Conservation (phyloP, 2,888 invertebrate species). For the Dasypolia templi region DNA sequence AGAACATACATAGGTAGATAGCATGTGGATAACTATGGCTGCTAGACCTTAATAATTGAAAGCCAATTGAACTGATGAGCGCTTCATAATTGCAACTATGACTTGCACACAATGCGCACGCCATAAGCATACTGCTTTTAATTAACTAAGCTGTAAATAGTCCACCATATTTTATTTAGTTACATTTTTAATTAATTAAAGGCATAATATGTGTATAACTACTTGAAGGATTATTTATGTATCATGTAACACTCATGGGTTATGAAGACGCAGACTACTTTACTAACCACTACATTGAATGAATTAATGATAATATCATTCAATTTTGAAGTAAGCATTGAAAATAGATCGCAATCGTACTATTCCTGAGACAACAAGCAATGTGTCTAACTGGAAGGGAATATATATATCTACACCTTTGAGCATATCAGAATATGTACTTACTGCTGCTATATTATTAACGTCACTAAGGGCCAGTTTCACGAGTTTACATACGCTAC, state of each 20-base stretch:
- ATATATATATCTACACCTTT: too few species aligned
- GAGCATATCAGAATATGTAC: not conserved
- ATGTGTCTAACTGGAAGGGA: not conserved
- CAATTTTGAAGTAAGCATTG: not conserved
- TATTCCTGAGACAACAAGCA: too few species aligned
- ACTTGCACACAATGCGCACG: not conserved
- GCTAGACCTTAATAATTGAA: conserved; percentile 19
- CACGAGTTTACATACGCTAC: too few species aligned
- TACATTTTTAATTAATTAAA: not conserved
- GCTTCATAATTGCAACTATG: conserved; percentile 38
- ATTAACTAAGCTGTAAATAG: not conserved
- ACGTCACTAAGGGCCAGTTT: not conserved
- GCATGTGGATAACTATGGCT: not conserved
- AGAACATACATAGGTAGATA: not conserved
- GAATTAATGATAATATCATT: not conserved
- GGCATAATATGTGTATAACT: not conserved
- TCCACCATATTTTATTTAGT: not conserved
- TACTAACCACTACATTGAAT: not conserved
- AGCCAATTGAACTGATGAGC: conserved; percentile 50
- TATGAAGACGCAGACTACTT: too few species aligned
- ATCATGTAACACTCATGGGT: not conserved
- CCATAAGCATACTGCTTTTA: not conserved
- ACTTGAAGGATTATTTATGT: not conserved
- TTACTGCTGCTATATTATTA: not conserved
- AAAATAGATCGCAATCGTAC: not conserved